Percentiles rank a stretch among this genome's conserved stretches.
phyloP scores from a whole-genome alignment of 2,888 invertebrate genomes.

The Pseudococcus viburni region DNA sequence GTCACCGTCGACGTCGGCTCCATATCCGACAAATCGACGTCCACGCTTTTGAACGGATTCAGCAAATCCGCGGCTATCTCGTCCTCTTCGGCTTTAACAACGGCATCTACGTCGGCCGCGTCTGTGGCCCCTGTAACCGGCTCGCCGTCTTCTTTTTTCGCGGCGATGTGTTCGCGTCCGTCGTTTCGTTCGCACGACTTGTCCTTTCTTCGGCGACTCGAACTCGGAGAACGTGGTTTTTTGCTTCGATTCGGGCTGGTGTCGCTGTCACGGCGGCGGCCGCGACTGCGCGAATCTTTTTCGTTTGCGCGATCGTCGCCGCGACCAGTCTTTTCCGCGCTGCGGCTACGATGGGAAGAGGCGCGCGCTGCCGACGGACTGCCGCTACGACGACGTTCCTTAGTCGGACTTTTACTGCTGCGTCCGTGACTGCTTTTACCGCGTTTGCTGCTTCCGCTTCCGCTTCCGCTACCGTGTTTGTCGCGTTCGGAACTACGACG shows the following conservation, averaged over 20 bases:
- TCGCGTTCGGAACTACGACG: constrained; percentile 66
- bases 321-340: background rate
- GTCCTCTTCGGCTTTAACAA: background rate
- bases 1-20: constrained; percentile 86
- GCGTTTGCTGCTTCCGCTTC: constrained; percentile 67
- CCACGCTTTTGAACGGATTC: constrained; percentile 62
- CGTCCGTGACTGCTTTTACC: constrained; percentile 67
- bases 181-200: background rate
- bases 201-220: background rate
- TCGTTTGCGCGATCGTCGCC: background rate
- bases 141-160: background rate
- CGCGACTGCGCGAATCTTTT: background rate
- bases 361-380: background rate
- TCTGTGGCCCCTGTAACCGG: background rate
- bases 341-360: constrained; percentile 10
- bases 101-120: background rate
- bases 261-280: background rate
- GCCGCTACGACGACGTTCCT: background rate
- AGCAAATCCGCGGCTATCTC: constrained; percentile 56
- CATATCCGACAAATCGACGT: constrained; percentile 74
- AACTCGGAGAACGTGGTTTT: background rate
- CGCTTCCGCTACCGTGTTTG: constrained; percentile 63
- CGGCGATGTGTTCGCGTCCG: background rate
- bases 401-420: constrained; percentile 66
- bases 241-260: background rate